Percentiles rank a stretch among this genome's conserved stretches.
Evolutionary conservation across 2,888 invertebrate genomes (phyloP).

Genomic region (Microplitis deprimator): DNA sequence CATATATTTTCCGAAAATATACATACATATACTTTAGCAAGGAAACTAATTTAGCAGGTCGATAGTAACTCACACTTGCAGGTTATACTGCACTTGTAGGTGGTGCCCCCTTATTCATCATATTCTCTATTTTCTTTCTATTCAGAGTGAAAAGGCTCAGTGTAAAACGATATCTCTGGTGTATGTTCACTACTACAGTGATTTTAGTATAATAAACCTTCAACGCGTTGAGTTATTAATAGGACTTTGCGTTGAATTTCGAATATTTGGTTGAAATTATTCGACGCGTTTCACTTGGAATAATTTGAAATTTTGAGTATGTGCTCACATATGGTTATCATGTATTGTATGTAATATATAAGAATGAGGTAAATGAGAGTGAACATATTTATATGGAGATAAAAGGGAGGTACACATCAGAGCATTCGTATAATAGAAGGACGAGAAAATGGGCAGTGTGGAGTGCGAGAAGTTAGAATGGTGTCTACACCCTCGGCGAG

Average conservation of each 20-base stretch:
- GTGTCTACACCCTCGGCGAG: conserved; percentile 37
- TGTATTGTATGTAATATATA: background rate
- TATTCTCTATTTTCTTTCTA: background rate
- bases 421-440: background rate
- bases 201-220: too few relatives aligned
- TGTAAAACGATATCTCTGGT: conserved; percentile 1
- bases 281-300: too few relatives aligned
- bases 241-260: too few relatives aligned
- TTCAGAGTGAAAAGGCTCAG: background rate
- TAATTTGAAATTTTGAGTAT: too few relatives aligned
- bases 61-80: conserved; percentile 47
- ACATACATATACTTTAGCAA: too few relatives aligned
- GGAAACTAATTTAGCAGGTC: conserved; percentile 53
- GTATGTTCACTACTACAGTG: conserved; percentile 4
- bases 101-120: background rate
- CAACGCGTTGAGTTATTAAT: too few relatives aligned
- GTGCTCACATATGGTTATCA: too few relatives aligned
- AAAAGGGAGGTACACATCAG: background rate
- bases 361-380: background rate
- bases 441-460: conserved; percentile 22
- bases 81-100: conserved; percentile 43
- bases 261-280: too few relatives aligned
- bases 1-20: background rate
- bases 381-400: background rate
- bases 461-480: conserved; percentile 15